phyloP scores from a whole-genome alignment of 2,888 invertebrate species.

The Scaptomyza cyrtandrae region DNA sequence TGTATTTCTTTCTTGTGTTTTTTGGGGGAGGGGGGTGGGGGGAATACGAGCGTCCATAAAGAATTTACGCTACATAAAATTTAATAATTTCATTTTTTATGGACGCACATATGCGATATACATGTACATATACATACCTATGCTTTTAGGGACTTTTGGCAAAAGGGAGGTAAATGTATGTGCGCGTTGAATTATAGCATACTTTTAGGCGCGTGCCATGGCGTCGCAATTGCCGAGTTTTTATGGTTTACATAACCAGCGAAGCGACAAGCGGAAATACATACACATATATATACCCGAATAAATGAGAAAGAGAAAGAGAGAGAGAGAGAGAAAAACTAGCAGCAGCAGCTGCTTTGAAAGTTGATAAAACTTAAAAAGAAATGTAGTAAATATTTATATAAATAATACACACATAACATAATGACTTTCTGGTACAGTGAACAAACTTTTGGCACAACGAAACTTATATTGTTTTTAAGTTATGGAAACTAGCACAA shows the following conservation, averaged over 20 bases:
- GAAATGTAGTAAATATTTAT: conserved; percentile 22
- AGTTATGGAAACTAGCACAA: neutral
- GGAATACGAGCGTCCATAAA: conserved; percentile 65
- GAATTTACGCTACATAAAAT: conserved; percentile 84
- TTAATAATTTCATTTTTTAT: conserved; percentile 81
- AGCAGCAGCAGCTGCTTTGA: conserved; percentile 13
- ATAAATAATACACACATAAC: conserved; percentile 12
- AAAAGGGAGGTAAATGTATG: conserved; percentile 5
- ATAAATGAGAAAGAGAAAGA: neutral
- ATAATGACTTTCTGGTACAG: conserved; percentile 30
- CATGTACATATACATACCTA: conserved; percentile 13
- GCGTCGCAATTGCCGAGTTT: conserved; percentile 74
- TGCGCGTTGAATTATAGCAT: conserved; percentile 76
- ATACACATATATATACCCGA: conserved; percentile 21
- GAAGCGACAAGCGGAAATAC: conserved; percentile 64
- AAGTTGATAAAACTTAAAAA: conserved; percentile 34
- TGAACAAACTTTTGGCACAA: neutral
- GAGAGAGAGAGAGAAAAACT: neutral
- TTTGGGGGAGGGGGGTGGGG: conserved; percentile 2
- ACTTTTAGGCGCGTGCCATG: conserved; percentile 80
- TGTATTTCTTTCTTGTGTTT: conserved; percentile 10
- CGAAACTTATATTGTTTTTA: neutral
- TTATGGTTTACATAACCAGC: conserved; percentile 78
- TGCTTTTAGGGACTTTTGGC: conserved; percentile 15
- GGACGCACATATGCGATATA: conserved; percentile 45